Evolutionary conservation across 1,140 invertebrate species (phyloP).

Genomic region (Cecropterus lyciades): DNA sequence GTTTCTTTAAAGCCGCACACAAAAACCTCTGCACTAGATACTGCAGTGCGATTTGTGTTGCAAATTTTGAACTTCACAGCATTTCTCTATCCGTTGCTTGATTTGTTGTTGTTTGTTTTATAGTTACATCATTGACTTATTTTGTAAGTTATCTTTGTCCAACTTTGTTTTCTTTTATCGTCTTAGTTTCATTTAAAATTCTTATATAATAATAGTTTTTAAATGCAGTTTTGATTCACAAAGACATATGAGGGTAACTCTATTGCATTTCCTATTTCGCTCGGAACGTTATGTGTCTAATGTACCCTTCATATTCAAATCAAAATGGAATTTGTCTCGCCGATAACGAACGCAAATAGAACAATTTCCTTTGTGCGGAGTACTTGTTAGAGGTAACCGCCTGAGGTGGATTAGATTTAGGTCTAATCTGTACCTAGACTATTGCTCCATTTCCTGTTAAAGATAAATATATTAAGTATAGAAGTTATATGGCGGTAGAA

Average conservation of each 20-base stretch:
- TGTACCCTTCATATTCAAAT: slow-evolving; percentile 33
- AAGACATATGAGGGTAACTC: not conserved
- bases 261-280: slow-evolving; percentile 18
- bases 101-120: slow-evolving; percentile 23
- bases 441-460: slow-evolving; percentile 13
- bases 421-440: slow-evolving; percentile 6
- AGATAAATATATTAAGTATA: not conserved
- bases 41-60: slow-evolving; percentile 83
- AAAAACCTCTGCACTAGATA: slow-evolving; percentile 82
- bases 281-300: slow-evolving; percentile 19
- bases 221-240: not conserved
- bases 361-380: slow-evolving; percentile 32
- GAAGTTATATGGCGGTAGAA: too few species aligned
- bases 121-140: slow-evolving; percentile 26
- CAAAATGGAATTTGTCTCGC: slow-evolving; percentile 34
- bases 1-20: slow-evolving; percentile 76
- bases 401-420: slow-evolving; percentile 22
- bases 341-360: slow-evolving; percentile 33
- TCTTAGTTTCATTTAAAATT: not conserved
- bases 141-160: not conserved
- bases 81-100: slow-evolving; percentile 35
- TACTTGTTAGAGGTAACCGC: slow-evolving; percentile 27
- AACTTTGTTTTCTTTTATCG: slow-evolving; percentile 6
- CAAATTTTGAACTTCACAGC: slow-evolving; percentile 66
- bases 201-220: slow-evolving; percentile 2